These are phyloP conservation scores for Piaya cayana DNA, from an alignment of 2,113 vertebrate genomes.

Conservation along the genomic window DNA sequence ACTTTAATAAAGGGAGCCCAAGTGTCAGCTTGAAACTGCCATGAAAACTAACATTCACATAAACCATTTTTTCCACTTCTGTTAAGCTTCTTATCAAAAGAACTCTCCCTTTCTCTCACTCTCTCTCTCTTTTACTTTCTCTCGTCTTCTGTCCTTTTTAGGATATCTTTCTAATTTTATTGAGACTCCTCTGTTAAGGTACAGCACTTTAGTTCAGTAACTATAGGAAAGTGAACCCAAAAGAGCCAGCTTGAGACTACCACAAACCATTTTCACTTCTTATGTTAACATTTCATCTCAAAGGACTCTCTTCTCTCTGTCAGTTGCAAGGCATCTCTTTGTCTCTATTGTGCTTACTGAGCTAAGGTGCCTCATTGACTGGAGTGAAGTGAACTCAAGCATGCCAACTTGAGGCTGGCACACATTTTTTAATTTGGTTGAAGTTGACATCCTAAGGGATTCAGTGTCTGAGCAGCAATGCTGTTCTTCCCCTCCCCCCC, in stretches of 20 bases:
- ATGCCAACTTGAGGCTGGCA: conserved; percentile 78
- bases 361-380: conserved; percentile 79
- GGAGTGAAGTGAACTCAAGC: conserved; percentile 78
- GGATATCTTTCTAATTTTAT: conserved; percentile 82
- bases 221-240: conserved; percentile 81
- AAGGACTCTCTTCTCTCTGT: conserved; percentile 79
- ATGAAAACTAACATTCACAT: conserved; percentile 78
- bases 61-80: conserved; percentile 79
- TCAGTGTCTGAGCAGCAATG: conserved; percentile 35
- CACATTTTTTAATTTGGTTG: conserved; percentile 75
- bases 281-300: conserved; percentile 84
- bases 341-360: conserved; percentile 79
- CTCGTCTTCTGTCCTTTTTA: conserved; percentile 76
- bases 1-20: conserved; percentile 73
- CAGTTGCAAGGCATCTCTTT: conserved; percentile 80
- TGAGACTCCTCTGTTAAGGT: conserved; percentile 78
- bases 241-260: conserved; percentile 79
- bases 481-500: neutral
- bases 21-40: conserved; percentile 72
- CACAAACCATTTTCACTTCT: conserved; percentile 83
- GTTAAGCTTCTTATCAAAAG: conserved; percentile 79
- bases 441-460: conserved; percentile 68
- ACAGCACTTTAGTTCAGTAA: conserved; percentile 79
- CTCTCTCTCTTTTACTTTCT: conserved; percentile 38
- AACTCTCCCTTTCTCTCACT: conserved; percentile 28